phyloP scores from a whole-genome alignment of 2,113 vertebrate genomes.

The Dascyllus trimaculatus region DNA sequence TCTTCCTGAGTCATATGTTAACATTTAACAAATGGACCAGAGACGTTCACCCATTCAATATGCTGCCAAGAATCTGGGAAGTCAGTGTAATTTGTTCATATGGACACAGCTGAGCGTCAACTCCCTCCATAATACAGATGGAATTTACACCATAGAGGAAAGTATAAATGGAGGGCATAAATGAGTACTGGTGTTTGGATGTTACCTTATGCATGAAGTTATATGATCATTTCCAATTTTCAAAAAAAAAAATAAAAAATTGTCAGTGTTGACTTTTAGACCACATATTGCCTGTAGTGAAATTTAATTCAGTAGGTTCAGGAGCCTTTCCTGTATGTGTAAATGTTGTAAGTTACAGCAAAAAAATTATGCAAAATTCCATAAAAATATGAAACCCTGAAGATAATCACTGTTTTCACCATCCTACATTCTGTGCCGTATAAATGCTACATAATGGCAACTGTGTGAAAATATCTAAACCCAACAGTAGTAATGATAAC shows the following conservation, averaged over 20 bases:
- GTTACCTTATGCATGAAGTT: background rate
- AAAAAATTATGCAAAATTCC: background rate
- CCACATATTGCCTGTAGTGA: background rate
- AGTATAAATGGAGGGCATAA: conserved; percentile 11
- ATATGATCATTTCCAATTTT: background rate
- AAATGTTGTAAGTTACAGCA: background rate
- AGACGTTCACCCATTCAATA: conserved; percentile 32
- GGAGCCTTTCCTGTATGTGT: background rate
- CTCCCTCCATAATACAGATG: background rate
- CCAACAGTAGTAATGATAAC: background rate
- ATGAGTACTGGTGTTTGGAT: background rate
- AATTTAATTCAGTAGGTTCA: background rate
- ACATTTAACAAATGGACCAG: conserved; percentile 62
- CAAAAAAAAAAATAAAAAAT: background rate
- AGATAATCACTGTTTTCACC: background rate
- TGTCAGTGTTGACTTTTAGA: background rate
- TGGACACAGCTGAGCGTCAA: background rate
- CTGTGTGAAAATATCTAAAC: background rate
- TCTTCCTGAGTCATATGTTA: conserved; percentile 60
- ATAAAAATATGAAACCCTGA: background rate
- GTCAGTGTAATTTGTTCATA: background rate
- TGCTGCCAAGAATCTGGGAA: conserved; percentile 19
- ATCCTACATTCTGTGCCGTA: background rate
- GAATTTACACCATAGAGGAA: background rate
- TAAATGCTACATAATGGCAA: background rate